Percentiles rank a stretch among this genome's conserved stretches.
Evolutionary conservation across 2,113 vertebrate species (phyloP).

Genomic region (Clarias magur): DNA sequence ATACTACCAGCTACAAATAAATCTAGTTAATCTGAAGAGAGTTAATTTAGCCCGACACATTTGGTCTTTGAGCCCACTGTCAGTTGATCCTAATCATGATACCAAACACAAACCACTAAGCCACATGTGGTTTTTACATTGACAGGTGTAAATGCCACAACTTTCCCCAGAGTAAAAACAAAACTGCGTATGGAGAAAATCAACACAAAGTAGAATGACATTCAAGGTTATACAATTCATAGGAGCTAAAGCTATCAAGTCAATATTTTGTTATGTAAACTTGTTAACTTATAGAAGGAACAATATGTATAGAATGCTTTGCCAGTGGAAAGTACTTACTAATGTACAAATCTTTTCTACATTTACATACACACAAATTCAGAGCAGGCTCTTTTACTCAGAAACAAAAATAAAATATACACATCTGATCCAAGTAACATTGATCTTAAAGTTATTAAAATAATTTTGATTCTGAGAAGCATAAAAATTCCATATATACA

Average conservation of each 20-base stretch:
- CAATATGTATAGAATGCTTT: constrained; percentile 67
- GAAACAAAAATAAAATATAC: constrained; percentile 70
- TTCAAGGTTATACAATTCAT: constrained; percentile 8
- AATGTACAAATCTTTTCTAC: constrained; percentile 68
- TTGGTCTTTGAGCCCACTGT: background rate
- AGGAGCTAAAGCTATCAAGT: background rate
- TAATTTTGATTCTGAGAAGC: constrained; percentile 84
- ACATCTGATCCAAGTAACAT: constrained; percentile 68
- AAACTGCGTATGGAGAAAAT: constrained; percentile 10
- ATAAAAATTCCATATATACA: constrained; percentile 97
- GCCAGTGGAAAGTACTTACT: constrained; percentile 56
- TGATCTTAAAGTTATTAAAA: constrained; percentile 84
- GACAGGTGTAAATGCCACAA: constrained; percentile 3
- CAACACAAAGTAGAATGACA: constrained; percentile 43
- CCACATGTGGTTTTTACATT: background rate
- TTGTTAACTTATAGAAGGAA: constrained; percentile 57
- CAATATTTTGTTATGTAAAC: constrained; percentile 32
- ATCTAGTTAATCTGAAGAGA: background rate
- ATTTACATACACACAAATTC: constrained; percentile 65
- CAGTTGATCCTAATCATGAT: background rate
- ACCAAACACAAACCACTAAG: background rate
- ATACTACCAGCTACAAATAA: background rate
- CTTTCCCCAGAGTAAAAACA: constrained; percentile 41
- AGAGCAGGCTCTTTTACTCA: constrained; percentile 52
- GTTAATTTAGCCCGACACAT: background rate